phyloP scores from a whole-genome alignment of 2,113 vertebrate species.

The Hydropotes inermis region DNA sequence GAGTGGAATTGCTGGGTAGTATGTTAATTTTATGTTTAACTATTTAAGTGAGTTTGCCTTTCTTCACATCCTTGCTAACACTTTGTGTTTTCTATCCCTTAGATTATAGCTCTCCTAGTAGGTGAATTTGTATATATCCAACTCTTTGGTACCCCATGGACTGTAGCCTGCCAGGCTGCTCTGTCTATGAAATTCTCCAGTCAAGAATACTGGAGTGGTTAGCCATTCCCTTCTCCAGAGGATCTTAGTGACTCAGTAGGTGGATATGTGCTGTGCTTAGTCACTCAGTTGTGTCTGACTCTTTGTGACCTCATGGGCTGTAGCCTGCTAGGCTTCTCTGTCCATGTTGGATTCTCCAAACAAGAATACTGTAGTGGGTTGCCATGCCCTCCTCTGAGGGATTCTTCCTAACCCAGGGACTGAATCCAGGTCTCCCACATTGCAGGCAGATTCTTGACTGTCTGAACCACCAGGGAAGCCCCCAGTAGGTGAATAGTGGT shows the following conservation, averaged over 20 bases:
- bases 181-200: background rate
- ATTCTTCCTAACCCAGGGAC: background rate
- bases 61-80: background rate
- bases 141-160: background rate
- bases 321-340: background rate
- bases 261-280: background rate
- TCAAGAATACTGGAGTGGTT: background rate
- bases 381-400: background rate
- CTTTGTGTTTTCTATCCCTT: background rate
- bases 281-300: background rate
- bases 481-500: background rate
- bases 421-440: background rate
- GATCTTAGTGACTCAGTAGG: background rate
- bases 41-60: background rate
- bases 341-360: background rate
- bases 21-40: conserved; percentile 1
- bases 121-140: background rate
- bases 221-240: background rate
- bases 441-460: background rate
- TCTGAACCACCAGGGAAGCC: background rate
- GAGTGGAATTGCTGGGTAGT: background rate
- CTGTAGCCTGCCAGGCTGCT: background rate
- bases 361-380: background rate
- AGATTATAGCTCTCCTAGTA: background rate
- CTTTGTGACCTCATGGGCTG: background rate